Conservation (phyloP, 2,888 invertebrate species). For the Liodrosophila aerea region DNA sequence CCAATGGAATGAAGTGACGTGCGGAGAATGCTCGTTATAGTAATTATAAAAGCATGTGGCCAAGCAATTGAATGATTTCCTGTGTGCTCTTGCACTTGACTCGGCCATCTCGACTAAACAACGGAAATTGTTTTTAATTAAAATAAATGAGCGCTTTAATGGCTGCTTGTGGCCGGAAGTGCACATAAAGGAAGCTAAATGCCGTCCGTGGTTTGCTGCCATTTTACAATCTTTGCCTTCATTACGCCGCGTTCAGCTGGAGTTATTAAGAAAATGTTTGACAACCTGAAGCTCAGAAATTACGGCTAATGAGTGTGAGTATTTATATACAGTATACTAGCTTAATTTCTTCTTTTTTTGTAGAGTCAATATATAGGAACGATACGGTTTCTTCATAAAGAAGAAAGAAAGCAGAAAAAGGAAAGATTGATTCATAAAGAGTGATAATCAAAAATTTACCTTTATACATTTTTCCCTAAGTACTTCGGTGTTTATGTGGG, state of each 20-base stretch:
- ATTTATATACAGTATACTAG: no score
- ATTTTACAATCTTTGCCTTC: background rate
- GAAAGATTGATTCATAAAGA: no score
- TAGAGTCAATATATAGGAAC: no score
- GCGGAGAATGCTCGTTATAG: conserved; percentile 52
- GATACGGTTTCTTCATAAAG: no score
- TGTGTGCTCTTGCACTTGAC: background rate
- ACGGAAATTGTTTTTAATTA: conserved; percentile 71
- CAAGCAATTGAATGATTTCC: conserved; percentile 58
- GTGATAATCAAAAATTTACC: no score
- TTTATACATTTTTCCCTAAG: no score
- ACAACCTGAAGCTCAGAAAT: conserved; percentile 27
- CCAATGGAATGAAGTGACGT: conserved; percentile 14
- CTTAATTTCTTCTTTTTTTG: no score
- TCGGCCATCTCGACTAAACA: conserved; percentile 33
- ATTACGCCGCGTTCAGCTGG: conserved; percentile 1
- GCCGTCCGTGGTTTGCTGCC: background rate
- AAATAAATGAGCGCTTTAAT: conserved; percentile 59
- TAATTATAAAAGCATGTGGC: conserved; percentile 34
- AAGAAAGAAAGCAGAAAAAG: no score
- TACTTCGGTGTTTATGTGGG: no score
- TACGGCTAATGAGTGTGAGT: conserved; percentile 21
- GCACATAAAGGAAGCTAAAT: conserved; percentile 26
- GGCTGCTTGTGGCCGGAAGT: conserved; percentile 42
- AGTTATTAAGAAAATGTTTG: conserved; percentile 4